Evolutionary conservation across 2,797 vertebrate species (phyloP).

Genomic region (Sebastes vulpes): DNA sequence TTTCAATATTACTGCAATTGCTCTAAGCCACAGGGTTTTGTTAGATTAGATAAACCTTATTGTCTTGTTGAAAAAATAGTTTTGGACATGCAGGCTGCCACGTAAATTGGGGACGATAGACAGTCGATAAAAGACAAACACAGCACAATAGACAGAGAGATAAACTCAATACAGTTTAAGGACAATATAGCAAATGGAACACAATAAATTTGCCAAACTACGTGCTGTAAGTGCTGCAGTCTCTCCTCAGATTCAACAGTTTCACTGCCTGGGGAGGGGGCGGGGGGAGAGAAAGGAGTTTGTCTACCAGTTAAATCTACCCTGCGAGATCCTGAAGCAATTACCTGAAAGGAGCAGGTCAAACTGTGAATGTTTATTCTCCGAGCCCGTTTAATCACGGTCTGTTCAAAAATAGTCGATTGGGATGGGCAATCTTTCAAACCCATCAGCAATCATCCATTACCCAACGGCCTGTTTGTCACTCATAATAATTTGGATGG

Average conservation of each 20-base stretch:
- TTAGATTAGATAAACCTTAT: slow-evolving; percentile 31
- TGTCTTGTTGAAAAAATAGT: not conserved
- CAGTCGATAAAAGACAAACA: slow-evolving; percentile 35
- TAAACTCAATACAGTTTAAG: slow-evolving; percentile 42
- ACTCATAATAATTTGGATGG: slow-evolving; percentile 59
- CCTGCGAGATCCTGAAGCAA: slow-evolving; percentile 16
- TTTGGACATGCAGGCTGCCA: slow-evolving; percentile 4
- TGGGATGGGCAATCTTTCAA: slow-evolving; percentile 36
- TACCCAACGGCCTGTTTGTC: slow-evolving; percentile 58
- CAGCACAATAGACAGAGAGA: slow-evolving; percentile 14
- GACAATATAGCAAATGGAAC: slow-evolving; percentile 32
- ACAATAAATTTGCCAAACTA: slow-evolving; percentile 36
- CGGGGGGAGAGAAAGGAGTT: not conserved
- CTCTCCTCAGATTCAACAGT: slow-evolving; percentile 35
- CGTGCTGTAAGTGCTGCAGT: not conserved
- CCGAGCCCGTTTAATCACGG: slow-evolving; percentile 31
- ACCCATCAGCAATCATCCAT: slow-evolving; percentile 46
- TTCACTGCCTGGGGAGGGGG: not conserved
- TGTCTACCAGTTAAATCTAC: slow-evolving; percentile 22
- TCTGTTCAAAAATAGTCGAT: slow-evolving; percentile 24
- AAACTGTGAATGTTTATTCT: slow-evolving; percentile 48
- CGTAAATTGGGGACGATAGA: slow-evolving; percentile 25
- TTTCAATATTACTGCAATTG: slow-evolving; percentile 12
- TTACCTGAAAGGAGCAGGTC: slow-evolving; percentile 32
- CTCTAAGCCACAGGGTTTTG: slow-evolving; percentile 24